phyloP scores from a whole-genome alignment of 2,113 vertebrate species.

The Corythoichthys haematopterus region DNA sequence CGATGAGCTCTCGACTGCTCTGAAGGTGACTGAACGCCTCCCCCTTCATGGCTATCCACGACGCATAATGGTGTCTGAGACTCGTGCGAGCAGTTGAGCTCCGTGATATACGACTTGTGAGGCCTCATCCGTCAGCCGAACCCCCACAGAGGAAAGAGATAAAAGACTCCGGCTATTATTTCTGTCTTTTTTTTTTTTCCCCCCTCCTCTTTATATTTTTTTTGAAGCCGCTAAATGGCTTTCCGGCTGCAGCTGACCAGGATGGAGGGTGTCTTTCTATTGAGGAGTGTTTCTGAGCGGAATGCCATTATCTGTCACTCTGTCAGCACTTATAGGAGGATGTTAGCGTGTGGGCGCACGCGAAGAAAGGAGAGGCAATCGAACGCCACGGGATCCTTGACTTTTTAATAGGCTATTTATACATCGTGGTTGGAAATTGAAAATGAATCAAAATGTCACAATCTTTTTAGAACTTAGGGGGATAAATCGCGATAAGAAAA shows the following conservation, averaged over 20 bases:
- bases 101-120: constrained; percentile 53
- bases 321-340: constrained; percentile 14
- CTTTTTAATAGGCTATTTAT: background rate
- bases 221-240: constrained; percentile 39
- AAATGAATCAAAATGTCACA: background rate
- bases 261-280: constrained; percentile 29
- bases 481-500: background rate
- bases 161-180: constrained; percentile 52
- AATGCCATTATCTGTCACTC: constrained; percentile 35
- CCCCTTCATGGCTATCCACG: constrained; percentile 39
- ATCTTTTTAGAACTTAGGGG: background rate
- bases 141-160: constrained; percentile 43
- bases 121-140: constrained; percentile 55
- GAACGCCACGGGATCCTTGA: background rate
- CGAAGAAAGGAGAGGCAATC: background rate
- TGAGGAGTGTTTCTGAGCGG: constrained; percentile 31
- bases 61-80: constrained; percentile 46
- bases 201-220: background rate
- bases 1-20: background rate
- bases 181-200: constrained; percentile 53
- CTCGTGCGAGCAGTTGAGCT: constrained; percentile 36
- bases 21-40: constrained; percentile 50
- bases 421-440: background rate
- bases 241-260: constrained; percentile 30
- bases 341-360: background rate